Conservation (phyloP, 2,113 vertebrate species). For the Odocoileus virginianus region DNA sequence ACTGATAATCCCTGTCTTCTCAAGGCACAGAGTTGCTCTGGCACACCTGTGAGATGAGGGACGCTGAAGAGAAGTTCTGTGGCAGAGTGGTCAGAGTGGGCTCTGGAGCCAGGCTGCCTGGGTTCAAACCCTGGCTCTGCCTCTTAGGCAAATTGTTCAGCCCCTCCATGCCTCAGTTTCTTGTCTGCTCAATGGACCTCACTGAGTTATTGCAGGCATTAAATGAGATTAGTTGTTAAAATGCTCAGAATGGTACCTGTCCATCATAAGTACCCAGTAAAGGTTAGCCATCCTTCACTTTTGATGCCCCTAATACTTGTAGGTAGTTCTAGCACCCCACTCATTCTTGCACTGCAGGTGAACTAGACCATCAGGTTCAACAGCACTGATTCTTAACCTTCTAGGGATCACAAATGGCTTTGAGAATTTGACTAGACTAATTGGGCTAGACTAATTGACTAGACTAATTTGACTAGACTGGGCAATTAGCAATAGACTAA, state of each 20-base stretch:
- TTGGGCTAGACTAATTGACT: no score
- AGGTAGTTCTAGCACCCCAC: neutral
- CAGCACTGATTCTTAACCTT: neutral
- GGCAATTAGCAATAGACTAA: neutral
- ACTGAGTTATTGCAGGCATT: neutral
- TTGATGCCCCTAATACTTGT: neutral
- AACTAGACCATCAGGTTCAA: neutral
- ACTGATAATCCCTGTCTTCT: neutral
- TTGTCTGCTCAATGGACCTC: neutral
- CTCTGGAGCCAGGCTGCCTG: neutral
- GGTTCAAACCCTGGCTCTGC: neutral
- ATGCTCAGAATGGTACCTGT: neutral
- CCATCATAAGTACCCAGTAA: neutral
- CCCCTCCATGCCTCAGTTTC: neutral
- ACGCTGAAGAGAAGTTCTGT: neutral
- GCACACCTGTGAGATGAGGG: neutral
- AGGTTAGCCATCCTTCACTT: neutral
- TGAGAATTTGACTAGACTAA: neutral
- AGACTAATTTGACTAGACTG: no score
- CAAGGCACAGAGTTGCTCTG: neutral
- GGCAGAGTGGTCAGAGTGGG: neutral
- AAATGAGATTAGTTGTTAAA: neutral
- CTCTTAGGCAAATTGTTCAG: neutral
- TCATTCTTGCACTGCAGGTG: neutral
- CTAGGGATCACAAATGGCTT: neutral